A percentile compares a stretch with the other conserved stretches of the same genome.
phyloP scores from a whole-genome alignment of 2,113 vertebrate genomes.

The Cottus gobio region DNA sequence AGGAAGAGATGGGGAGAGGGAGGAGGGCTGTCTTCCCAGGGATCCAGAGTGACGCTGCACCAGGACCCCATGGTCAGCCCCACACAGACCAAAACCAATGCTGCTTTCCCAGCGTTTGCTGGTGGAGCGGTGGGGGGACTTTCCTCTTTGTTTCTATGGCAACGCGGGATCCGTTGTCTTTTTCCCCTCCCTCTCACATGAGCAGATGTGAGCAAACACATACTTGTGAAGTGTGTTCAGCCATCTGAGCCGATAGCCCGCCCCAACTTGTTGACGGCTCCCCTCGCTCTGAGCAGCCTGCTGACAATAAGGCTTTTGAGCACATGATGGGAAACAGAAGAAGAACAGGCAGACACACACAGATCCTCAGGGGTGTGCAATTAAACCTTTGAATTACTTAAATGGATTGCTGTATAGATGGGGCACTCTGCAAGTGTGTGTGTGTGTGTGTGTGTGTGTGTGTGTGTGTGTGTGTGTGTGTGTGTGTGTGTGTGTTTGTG shows the following conservation, averaged over 20 bases:
- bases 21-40: constrained; percentile 20
- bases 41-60: constrained; percentile 47
- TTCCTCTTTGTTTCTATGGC: constrained; percentile 79
- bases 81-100: constrained; percentile 14
- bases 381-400: constrained; percentile 27
- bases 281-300: constrained; percentile 34
- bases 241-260: constrained; percentile 39
- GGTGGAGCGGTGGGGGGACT: constrained; percentile 18
- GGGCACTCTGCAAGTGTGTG: neutral
- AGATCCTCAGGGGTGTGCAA: constrained; percentile 29
- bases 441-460: neutral
- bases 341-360: neutral
- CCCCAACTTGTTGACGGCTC: constrained; percentile 51
- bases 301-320: constrained; percentile 47
- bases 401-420: neutral
- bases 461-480: neutral
- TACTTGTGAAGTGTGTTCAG: constrained; percentile 56
- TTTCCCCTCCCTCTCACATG: constrained; percentile 54
- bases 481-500: too few species aligned
- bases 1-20: constrained; percentile 12
- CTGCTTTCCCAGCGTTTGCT: constrained; percentile 38
- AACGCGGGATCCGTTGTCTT: constrained; percentile 69
- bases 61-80: constrained; percentile 24
- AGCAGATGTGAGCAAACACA: constrained; percentile 70
- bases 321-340: constrained; percentile 33